Conservation (phyloP, 2,888 invertebrate species). For the Hypercompe scribonia region DNA sequence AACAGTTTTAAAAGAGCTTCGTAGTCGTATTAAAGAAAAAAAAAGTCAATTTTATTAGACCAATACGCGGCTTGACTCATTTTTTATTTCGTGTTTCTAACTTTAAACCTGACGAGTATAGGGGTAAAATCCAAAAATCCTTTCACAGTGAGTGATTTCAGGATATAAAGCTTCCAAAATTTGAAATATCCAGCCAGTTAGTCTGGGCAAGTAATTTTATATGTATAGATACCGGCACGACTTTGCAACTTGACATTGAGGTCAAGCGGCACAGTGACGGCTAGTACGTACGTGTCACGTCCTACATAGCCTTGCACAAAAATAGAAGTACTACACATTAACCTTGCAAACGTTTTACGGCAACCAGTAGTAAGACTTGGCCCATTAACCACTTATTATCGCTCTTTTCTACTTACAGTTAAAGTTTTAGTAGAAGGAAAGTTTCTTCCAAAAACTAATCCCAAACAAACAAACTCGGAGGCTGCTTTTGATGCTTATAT, state of each 20-base stretch:
- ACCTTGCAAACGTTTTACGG: background rate
- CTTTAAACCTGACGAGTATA: too few relatives aligned
- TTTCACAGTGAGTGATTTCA: too few relatives aligned
- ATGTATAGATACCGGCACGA: background rate
- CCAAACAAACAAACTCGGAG: background rate
- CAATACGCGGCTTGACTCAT: too few relatives aligned
- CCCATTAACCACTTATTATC: background rate
- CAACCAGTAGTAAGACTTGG: background rate
- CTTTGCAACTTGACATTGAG: background rate
- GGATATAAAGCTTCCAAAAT: too few relatives aligned
- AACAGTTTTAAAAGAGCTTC: too few relatives aligned
- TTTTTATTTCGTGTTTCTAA: too few relatives aligned
- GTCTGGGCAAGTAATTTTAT: too few relatives aligned
- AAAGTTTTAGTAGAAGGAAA: background rate
- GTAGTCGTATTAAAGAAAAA: too few relatives aligned
- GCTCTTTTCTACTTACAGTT: background rate
- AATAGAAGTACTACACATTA: background rate
- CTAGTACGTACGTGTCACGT: background rate
- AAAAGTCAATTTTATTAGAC: too few relatives aligned
- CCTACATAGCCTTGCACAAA: background rate
- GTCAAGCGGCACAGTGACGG: background rate
- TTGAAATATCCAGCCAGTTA: too few relatives aligned
- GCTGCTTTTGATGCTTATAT: background rate
- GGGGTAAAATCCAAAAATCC: too few relatives aligned
- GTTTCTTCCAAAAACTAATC: background rate